These are phyloP conservation scores for Chlorodrepanis virens DNA, from an alignment of 2,113 vertebrate species.

Conservation along the genomic window DNA sequence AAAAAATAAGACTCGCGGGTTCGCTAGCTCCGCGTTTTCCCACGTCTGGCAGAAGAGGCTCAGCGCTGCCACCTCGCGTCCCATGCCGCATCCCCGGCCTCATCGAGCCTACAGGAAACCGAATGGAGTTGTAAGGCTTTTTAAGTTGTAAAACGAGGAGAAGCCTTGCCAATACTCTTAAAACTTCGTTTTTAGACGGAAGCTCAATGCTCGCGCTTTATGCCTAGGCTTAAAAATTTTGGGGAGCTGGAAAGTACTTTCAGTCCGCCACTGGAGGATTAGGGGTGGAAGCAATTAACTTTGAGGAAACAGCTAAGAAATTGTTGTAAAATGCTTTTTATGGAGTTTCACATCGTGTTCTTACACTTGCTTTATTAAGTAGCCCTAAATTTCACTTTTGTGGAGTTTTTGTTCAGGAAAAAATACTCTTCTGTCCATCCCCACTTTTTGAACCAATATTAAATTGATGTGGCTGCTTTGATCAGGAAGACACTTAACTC, in stretches of 20 bases:
- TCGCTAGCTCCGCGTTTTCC: background rate
- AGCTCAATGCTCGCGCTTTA: background rate
- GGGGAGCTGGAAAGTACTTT: background rate
- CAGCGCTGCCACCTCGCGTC: slow-evolving; percentile 93
- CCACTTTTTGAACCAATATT: background rate
- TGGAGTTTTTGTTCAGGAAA: background rate
- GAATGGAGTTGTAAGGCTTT: background rate
- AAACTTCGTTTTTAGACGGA: background rate
- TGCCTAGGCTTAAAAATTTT: background rate
- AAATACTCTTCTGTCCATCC: background rate
- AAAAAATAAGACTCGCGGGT: background rate
- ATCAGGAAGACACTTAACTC: background rate
- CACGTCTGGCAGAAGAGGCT: slow-evolving; percentile 70
- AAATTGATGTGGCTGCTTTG: background rate
- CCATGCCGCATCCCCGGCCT: background rate
- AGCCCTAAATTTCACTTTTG: background rate
- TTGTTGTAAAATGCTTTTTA: slow-evolving; percentile 2
- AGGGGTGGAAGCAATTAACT: slow-evolving; percentile 21
- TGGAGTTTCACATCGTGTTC: background rate
- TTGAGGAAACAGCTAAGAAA: background rate
- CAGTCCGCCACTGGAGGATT: background rate
- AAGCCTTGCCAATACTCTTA: background rate
- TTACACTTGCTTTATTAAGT: background rate
- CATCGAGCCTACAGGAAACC: background rate
- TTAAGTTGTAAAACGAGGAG: background rate